Conservation (phyloP, 2,797 vertebrate species). For the Gymnodraco acuticeps region DNA sequence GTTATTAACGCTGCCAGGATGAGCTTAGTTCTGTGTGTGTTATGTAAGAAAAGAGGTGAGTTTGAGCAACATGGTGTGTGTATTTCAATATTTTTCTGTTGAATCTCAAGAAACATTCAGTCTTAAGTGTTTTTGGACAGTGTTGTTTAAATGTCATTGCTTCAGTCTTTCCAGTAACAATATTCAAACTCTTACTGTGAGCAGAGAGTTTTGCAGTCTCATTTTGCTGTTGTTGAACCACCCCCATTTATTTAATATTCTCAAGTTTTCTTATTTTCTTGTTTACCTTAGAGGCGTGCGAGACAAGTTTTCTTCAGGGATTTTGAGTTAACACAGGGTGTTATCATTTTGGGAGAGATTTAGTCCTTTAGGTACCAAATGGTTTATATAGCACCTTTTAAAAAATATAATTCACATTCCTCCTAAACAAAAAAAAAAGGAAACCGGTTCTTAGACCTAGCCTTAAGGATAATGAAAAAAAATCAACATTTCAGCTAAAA, state of each 20-base stretch:
- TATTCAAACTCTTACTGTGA: too few relatives aligned
- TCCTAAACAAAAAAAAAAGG: not conserved
- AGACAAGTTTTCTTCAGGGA: too few relatives aligned
- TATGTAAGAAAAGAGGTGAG: conserved; percentile 9
- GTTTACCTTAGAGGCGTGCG: too few relatives aligned
- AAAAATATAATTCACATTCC: not conserved
- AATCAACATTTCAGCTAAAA: not conserved
- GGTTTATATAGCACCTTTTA: not conserved
- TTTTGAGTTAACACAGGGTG: too few relatives aligned
- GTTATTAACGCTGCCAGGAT: not conserved
- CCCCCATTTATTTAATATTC: too few relatives aligned
- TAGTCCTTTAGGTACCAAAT: not conserved
- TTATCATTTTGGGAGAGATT: too few relatives aligned
- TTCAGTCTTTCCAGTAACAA: not conserved
- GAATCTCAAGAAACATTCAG: not conserved
- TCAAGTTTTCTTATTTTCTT: too few relatives aligned
- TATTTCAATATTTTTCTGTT: conserved; percentile 2
- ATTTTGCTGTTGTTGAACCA: too few relatives aligned
- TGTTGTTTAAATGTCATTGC: not conserved
- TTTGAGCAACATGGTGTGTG: not conserved
- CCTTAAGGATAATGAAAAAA: not conserved
- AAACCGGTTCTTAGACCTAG: too few relatives aligned
- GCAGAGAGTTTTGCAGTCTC: too few relatives aligned
- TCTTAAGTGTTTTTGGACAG: not conserved
- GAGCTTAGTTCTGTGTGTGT: conserved; percentile 21